These are phyloP conservation scores for Aphelocoma coerulescens DNA, from an alignment of 2,113 vertebrate genomes.

Conservation along the genomic window DNA sequence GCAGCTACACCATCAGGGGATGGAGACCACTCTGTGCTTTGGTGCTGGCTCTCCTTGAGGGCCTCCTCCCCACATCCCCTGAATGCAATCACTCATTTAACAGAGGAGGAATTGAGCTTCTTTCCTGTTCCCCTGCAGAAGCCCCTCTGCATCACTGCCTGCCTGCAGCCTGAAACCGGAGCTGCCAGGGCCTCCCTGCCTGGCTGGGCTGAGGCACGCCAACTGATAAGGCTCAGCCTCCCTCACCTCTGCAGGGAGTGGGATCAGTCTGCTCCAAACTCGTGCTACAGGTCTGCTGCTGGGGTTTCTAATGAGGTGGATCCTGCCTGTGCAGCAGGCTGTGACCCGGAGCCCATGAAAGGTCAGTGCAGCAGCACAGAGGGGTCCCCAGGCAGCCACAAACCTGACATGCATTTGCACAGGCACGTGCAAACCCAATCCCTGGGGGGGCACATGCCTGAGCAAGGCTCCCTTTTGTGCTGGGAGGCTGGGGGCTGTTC, in stretches of 20 bases:
- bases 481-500: background rate
- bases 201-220: background rate
- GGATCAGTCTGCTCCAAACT: background rate
- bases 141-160: background rate
- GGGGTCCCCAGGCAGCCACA: background rate
- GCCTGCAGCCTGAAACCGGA: slow-evolving; percentile 37
- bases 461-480: background rate
- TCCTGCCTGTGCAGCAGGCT: background rate
- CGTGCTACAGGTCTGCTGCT: background rate
- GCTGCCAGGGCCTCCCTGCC: slow-evolving; percentile 33
- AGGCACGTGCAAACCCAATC: background rate
- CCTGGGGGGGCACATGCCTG: background rate
- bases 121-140: background rate
- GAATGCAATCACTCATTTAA: background rate
- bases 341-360: background rate
- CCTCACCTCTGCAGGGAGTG: background rate
- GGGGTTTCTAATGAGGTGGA: background rate
- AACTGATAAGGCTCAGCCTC: background rate
- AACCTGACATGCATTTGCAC: background rate
- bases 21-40: rapidly evolving
- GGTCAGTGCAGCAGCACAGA: background rate
- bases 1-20: background rate
- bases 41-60: background rate
- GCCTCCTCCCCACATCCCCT: background rate
- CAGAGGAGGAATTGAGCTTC: slow-evolving; percentile 11